Evolutionary conservation across 1,140 invertebrate genomes (phyloP), one percentile per base, ranked within the genome.

Genomic region (Halictus rubicundus): DNA sequence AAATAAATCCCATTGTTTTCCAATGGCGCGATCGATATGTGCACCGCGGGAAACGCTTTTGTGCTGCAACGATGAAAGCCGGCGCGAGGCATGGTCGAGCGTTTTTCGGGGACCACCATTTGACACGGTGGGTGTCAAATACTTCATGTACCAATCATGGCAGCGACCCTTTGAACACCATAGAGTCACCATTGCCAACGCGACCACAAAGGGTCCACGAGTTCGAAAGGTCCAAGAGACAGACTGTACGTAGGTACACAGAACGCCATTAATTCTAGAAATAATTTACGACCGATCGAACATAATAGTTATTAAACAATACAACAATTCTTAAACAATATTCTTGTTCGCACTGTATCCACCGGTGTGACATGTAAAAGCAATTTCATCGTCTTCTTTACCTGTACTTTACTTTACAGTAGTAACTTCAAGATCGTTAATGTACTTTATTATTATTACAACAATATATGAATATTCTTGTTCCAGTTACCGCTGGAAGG

Each of bases 1-100:
- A 90, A 90, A 90, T 90, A 90, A 89, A 90, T 90, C 90, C 84
- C 85, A 87, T 89, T 89, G 89, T 89, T 91, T 88, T 87, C 78
- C 80, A 68, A 87, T 83, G 69, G 66, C 57, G 59, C 66, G 76
- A 83, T 88, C 81, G 76, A 86, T 88, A 85, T 1, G 60, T 37
- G 59, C 78, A 19, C 70, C 42, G 27, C 80, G 49, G 63, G 68
- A 32, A 72, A 65, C n/a, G 32, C 63, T 79, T 63, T 78, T 81
- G 66, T 81, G 66, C 60, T 19, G 21, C 19, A 16, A 19, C 23
- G 10, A 23, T 64, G 39, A 21, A 64, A 70, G 68, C 57, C 32
- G 14, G 27, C 0, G 25, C 37, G 21, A 37, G 63, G 60, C 27
- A 25, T 32, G 37, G 23, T 46, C 65, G 16, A 70, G 19, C 46